Conservation (phyloP, 2,113 vertebrate genomes). For the Oceanites oceanicus region DNA sequence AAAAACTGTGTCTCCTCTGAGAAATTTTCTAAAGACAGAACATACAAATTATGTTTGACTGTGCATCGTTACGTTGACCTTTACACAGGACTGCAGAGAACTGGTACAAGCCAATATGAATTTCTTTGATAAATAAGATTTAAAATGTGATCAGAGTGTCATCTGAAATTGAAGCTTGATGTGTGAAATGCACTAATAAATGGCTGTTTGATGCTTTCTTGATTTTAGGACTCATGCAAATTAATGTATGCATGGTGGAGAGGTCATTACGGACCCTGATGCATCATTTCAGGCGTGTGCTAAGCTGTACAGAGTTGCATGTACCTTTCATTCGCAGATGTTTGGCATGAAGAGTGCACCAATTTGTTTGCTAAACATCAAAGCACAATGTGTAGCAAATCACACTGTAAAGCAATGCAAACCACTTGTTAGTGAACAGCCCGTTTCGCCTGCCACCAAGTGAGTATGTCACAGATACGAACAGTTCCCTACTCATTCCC, state of each 20-base stretch:
- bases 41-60: background rate
- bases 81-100: background rate
- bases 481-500: background rate
- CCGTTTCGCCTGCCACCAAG: slow-evolving; percentile 5
- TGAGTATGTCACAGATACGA: slow-evolving; percentile 43
- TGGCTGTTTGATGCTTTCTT: slow-evolving; percentile 58
- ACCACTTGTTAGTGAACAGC: slow-evolving; percentile 9
- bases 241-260: slow-evolving; percentile 52
- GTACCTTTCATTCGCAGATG: slow-evolving; percentile 6
- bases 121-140: background rate
- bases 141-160: background rate
- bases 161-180: background rate
- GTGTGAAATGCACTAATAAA: background rate
- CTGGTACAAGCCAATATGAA: background rate
- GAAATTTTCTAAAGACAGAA: background rate
- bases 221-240: slow-evolving; percentile 69
- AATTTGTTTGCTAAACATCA: slow-evolving; percentile 23
- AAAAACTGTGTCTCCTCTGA: background rate
- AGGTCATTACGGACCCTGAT: slow-evolving; percentile 7
- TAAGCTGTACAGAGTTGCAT: slow-evolving; percentile 17
- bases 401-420: slow-evolving; percentile 25
- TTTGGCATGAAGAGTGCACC: slow-evolving; percentile 22
- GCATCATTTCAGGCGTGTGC: slow-evolving; percentile 3
- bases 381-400: slow-evolving; percentile 1
- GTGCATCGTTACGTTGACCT: rapidly evolving